Evolutionary conservation across 1,140 invertebrate species (phyloP).

Genomic region (Drosophila malerkotliana): DNA sequence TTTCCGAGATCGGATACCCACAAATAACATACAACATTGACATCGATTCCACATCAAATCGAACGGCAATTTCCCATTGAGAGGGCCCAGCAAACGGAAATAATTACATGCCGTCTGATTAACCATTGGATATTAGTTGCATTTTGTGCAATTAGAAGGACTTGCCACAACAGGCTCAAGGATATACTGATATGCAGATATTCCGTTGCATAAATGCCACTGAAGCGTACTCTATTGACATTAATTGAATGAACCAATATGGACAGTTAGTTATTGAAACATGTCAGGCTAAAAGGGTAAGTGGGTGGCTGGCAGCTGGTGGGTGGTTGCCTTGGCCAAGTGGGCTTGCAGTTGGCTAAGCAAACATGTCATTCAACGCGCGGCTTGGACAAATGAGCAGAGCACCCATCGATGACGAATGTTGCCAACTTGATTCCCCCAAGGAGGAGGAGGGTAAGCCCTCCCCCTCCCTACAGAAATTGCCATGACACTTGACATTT

Average conservation of each 20-base stretch:
- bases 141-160: slow-evolving; percentile 55
- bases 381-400: slow-evolving; percentile 20
- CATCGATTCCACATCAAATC: slow-evolving; percentile 12
- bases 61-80: slow-evolving; percentile 23
- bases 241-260: slow-evolving; percentile 74
- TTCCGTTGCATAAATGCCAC: slow-evolving; percentile 27
- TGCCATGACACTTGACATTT: slow-evolving; percentile 74
- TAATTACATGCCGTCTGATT: slow-evolving; percentile 62
- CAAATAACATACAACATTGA: not conserved
- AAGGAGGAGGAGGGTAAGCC: not conserved
- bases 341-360: slow-evolving; percentile 20
- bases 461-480: slow-evolving; percentile 24
- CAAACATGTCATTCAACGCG: slow-evolving; percentile 42
- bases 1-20: not conserved
- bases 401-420: slow-evolving; percentile 34
- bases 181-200: slow-evolving; percentile 5
- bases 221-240: slow-evolving; percentile 54
- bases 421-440: slow-evolving; percentile 30
- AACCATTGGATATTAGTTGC: slow-evolving; percentile 48
- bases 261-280: slow-evolving; percentile 63
- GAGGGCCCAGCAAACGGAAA: slow-evolving; percentile 16
- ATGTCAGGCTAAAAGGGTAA: slow-evolving; percentile 19
- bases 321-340: not conserved
- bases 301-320: not conserved
- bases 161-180: slow-evolving; percentile 44